A percentile compares a stretch with the other conserved stretches of the same genome.
phyloP scores from a whole-genome alignment of 2,113 vertebrate genomes.

The Caranx ignobilis region DNA sequence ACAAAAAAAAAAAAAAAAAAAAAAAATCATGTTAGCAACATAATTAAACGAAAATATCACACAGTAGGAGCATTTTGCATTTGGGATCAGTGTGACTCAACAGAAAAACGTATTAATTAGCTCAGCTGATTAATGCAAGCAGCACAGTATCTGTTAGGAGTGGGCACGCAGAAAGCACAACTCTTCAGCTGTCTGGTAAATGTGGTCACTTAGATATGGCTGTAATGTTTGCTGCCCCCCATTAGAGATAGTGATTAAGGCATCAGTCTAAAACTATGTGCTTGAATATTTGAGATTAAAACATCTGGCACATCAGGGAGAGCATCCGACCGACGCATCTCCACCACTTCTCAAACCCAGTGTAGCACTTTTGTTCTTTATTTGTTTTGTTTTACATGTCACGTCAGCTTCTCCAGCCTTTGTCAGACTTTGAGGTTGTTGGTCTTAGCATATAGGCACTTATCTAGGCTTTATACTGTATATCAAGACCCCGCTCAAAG shows the following conservation, averaged over 20 bases:
- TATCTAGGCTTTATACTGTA: conserved; percentile 8
- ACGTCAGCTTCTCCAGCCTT: not conserved
- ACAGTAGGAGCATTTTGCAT: conserved; percentile 13
- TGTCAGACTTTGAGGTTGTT: conserved; percentile 10
- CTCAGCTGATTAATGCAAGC: conserved; percentile 28
- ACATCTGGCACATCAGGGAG: conserved; percentile 3
- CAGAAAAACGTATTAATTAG: conserved; percentile 15
- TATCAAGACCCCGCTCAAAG: conserved; percentile 1
- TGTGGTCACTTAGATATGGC: conserved; percentile 10
- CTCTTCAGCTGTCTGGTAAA: conserved; percentile 12
- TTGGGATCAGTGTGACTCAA: conserved; percentile 19
- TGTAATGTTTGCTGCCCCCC: conserved; percentile 43
- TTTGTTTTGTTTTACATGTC: not conserved
- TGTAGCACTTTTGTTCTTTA: conserved; percentile 3
- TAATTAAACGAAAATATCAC: conserved; percentile 40
- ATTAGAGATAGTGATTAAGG: conserved; percentile 45
- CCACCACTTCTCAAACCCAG: not conserved
- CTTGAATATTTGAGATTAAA: conserved; percentile 31
- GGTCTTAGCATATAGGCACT: conserved; percentile 37
- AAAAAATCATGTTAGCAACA: conserved; percentile 21
- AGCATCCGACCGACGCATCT: conserved; percentile 2
- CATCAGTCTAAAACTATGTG: conserved; percentile 24
- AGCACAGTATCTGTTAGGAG: conserved; percentile 30
- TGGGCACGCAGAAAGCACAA: conserved; percentile 45
- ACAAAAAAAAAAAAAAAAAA: conserved; percentile 28